A percentile compares a stretch with the other conserved stretches of the same genome.
These are phyloP conservation scores for Drosophila yooni DNA, from an alignment of 2,888 invertebrate species.

Conservation along the genomic window DNA sequence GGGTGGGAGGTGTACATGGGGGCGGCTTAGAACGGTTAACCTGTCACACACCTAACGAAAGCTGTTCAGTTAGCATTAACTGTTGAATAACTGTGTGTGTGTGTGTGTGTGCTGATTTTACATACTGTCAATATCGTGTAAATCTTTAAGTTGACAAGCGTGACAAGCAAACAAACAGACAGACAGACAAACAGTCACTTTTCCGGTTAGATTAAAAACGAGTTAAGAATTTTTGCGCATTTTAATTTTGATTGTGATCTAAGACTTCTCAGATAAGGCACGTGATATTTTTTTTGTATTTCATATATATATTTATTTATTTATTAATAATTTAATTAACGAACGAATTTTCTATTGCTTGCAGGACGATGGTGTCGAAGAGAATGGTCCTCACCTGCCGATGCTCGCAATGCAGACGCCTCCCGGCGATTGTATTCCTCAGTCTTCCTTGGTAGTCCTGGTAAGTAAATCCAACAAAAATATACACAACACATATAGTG, in stretches of 20 bases:
- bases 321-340: slow-evolving; percentile 39
- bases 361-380: slow-evolving; percentile 97
- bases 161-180: slow-evolving; percentile 60
- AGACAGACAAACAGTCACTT: slow-evolving; percentile 19
- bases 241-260: not conserved
- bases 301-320: not conserved
- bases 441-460: slow-evolving; percentile 96
- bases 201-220: slow-evolving; percentile 1
- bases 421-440: slow-evolving; percentile 95
- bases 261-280: not conserved
- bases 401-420: slow-evolving; percentile 91
- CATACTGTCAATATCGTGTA: slow-evolving; percentile 66
- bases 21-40: slow-evolving; percentile 28
- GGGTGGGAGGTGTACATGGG: not conserved
- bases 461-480: slow-evolving; percentile 84
- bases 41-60: slow-evolving; percentile 44
- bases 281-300: too few species aligned
- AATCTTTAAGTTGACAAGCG: slow-evolving; percentile 80
- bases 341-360: slow-evolving; percentile 83
- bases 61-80: slow-evolving; percentile 6
- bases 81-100: not conserved
- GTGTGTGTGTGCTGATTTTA: slow-evolving; percentile 38
- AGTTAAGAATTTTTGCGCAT: not conserved
- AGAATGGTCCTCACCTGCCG: slow-evolving; percentile 95
- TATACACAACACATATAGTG: not conserved